Conservation (phyloP, 2,888 invertebrate genomes). For the Odontothrips loti region DNA sequence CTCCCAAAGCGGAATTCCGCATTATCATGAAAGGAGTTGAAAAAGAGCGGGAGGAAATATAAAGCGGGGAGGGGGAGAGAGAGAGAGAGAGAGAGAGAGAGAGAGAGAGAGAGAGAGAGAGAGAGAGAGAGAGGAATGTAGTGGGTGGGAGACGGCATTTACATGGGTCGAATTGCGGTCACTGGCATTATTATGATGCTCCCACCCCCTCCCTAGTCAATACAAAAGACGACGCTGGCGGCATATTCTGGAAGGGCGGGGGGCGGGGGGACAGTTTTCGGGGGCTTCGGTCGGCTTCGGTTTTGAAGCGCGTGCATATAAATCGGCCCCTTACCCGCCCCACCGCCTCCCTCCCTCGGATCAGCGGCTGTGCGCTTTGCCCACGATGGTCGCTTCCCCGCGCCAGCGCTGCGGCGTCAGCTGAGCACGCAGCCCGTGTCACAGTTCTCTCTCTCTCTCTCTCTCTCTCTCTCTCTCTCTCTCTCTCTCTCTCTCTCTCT, state of each 20-base stretch:
- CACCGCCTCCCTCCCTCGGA: neutral
- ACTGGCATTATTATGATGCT: constrained; percentile 11
- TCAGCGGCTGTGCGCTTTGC: too few species aligned
- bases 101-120: neutral
- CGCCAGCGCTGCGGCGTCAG: too few species aligned
- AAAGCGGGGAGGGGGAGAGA: neutral
- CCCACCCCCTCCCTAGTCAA: neutral
- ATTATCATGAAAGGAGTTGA: constrained; percentile 1
- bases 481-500: too few species aligned
- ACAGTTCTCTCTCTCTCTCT: too few species aligned
- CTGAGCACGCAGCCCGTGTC: too few species aligned
- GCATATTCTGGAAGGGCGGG: neutral
- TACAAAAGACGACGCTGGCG: neutral
- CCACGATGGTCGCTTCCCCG: too few species aligned
- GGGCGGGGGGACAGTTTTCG: neutral
- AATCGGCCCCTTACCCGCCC: neutral
- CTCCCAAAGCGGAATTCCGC: neutral
- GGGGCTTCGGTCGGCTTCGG: neutral
- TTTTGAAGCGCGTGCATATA: neutral
- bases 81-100: neutral
- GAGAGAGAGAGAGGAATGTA: neutral
- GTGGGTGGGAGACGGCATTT: neutral
- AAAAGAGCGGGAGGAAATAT: constrained; percentile 11
- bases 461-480: too few species aligned
- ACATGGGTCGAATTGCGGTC: constrained; percentile 11